A percentile compares a stretch with the other conserved stretches of the same genome.
Conservation (phyloP, 2,113 vertebrate species). For the Actinemys pallida region DNA sequence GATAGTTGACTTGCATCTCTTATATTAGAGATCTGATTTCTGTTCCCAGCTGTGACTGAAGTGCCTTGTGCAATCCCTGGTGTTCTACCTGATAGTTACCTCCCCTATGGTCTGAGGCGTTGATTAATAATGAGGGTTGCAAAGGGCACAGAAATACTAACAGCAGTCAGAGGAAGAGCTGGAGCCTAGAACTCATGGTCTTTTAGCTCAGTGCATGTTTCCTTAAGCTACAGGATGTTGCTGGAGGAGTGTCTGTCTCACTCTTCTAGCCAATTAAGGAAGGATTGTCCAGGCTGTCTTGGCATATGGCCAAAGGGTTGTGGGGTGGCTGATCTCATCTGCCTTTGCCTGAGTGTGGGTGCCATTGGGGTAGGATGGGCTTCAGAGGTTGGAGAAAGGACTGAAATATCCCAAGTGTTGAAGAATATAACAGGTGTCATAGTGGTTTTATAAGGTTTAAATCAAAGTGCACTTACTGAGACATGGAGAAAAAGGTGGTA, state of each 20-base stretch:
- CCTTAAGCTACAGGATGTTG: neutral
- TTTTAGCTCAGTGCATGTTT: neutral
- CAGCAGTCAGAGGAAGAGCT: fast-evolving
- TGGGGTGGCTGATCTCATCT: neutral
- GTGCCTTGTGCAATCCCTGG: neutral
- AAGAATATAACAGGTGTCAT: fast-evolving
- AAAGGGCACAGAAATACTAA: neutral
- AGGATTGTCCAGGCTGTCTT: neutral
- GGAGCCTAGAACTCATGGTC: neutral
- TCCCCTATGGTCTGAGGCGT: fast-evolving
- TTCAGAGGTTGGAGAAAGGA: neutral
- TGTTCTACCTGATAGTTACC: neutral
- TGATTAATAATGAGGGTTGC: neutral
- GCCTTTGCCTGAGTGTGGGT: neutral
- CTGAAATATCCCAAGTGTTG: fast-evolving
- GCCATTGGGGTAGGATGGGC: neutral
- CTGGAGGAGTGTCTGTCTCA: neutral
- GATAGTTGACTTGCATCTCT: neutral
- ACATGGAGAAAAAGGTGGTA: neutral
- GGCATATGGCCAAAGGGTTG: fast-evolving
- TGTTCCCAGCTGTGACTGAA: neutral
- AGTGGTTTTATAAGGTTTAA: fast-evolving
- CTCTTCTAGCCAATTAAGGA: neutral
- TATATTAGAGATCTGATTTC: neutral
- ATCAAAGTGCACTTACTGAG: neutral